A percentile compares a stretch with the other conserved stretches of the same genome.
These are phyloP conservation scores for Bathynomus jamesi DNA, from an alignment of 1,140 invertebrate genomes.

Conservation along the genomic window DNA sequence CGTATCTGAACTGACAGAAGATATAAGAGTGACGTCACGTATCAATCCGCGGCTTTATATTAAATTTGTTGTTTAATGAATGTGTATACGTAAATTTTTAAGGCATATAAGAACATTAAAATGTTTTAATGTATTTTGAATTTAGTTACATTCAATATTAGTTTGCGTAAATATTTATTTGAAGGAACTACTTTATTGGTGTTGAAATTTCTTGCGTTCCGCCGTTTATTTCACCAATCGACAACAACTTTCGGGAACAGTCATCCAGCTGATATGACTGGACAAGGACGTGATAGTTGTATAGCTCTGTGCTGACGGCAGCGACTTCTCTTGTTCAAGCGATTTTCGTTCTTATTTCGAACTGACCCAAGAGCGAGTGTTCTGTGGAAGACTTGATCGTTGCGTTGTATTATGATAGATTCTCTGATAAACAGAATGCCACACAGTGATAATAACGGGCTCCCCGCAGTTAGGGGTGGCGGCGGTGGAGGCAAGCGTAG, in stretches of 20 bases:
- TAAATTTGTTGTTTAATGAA: background rate
- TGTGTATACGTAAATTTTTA: background rate
- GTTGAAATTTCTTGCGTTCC: background rate
- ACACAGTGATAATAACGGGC: constrained; percentile 16
- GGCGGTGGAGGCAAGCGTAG: background rate
- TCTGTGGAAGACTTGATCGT: constrained; percentile 16
- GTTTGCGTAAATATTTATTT: background rate
- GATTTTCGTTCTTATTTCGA: constrained; percentile 22
- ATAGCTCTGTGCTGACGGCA: constrained; percentile 14
- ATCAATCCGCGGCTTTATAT: constrained; percentile 18
- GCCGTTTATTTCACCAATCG: constrained; percentile 2
- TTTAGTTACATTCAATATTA: background rate
- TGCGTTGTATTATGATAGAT: constrained; percentile 17
- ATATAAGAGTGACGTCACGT: constrained; percentile 31
- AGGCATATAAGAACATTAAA: background rate
- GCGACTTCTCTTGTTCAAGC: constrained; percentile 23
- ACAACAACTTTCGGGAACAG: constrained; percentile 17
- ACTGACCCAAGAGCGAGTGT: constrained; percentile 21
- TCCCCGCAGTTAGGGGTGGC: constrained; percentile 1
- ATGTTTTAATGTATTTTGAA: background rate
- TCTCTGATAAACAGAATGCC: constrained; percentile 21
- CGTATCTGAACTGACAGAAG: constrained; percentile 34
- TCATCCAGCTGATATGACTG: constrained; percentile 36
- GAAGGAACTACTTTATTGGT: constrained; percentile 1
- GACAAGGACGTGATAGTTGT: constrained; percentile 20